Evolutionary conservation across 30 jellyfish, hydroid and myxozoan genomes (phyloP).

Genomic region (Aurelia sp.): DNA sequence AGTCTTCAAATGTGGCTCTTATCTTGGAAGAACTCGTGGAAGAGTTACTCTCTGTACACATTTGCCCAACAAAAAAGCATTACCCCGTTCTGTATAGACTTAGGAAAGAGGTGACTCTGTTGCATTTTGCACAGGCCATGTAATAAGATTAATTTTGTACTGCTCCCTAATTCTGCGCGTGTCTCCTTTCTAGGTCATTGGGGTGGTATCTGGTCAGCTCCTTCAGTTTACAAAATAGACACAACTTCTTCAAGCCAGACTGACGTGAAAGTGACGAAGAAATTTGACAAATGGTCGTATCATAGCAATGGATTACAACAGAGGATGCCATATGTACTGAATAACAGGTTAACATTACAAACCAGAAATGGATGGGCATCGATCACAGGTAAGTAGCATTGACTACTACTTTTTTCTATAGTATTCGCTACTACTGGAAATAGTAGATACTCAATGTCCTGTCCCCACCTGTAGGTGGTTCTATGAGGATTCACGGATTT

Average conservation of each 20-base stretch:
- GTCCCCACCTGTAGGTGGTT: not conserved
- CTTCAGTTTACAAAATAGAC: constrained; percentile 58
- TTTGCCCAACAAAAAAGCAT: no score
- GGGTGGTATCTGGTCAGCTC: constrained; percentile 98
- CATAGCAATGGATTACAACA: constrained; percentile 34
- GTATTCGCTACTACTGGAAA: not conserved
- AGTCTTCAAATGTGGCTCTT: no score
- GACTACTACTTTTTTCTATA: not conserved
- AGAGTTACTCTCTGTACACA: no score
- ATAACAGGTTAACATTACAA: constrained; percentile 62
- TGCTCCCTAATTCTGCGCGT: no score
- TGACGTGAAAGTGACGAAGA: constrained; percentile 65
- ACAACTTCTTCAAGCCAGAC: constrained; percentile 62
- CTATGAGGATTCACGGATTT: not conserved
- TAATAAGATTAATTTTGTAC: no score
- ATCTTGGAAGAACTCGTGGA: no score
- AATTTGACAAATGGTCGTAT: constrained; percentile 77
- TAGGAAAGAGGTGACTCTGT: no score
- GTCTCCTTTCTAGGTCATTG: constrained; percentile 67
- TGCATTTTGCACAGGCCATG: no score
- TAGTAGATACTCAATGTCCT: not conserved
- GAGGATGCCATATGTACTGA: constrained; percentile 72
- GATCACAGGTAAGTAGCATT: constrained; percentile 63
- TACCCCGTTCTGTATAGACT: no score
- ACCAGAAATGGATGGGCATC: constrained; percentile 59